Percentiles rank a stretch among this genome's conserved stretches.
Conservation (phyloP, 53 echinoderm and acorn worm genomes). For the Paracentrotus lividus region DNA sequence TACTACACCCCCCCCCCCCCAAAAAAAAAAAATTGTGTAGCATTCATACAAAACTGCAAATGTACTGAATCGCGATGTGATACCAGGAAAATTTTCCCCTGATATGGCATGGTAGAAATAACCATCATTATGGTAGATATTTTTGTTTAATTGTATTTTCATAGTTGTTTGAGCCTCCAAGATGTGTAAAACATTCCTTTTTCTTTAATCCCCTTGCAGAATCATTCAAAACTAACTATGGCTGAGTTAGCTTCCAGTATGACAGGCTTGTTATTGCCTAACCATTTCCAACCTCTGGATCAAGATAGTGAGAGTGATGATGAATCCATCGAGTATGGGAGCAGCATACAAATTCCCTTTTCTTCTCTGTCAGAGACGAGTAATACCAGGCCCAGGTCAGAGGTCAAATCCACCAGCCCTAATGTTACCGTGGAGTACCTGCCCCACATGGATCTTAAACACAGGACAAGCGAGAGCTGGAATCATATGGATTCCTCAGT, state of each 20-base stretch:
- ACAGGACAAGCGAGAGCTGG: slow-evolving; percentile 24
- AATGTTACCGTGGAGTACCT: slow-evolving; percentile 43
- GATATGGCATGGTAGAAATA: too few species aligned
- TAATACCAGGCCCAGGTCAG: background rate
- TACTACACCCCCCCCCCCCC: too few species aligned
- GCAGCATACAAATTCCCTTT: slow-evolving; percentile 14
- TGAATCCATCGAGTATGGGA: slow-evolving; percentile 18
- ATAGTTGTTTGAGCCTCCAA: too few species aligned
- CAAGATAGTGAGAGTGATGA: slow-evolving; percentile 51
- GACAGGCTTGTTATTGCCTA: slow-evolving; percentile 54
- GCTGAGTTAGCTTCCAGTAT: slow-evolving; percentile 64
- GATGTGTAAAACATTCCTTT: background rate
- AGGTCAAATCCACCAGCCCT: slow-evolving; percentile 16
- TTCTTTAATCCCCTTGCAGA: background rate
- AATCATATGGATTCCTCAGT: slow-evolving; percentile 2
- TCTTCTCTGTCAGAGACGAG: background rate
- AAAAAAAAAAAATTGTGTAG: too few species aligned
- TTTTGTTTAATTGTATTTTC: too few species aligned
- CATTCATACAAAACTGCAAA: too few species aligned
- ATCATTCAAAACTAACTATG: background rate
- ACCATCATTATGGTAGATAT: too few species aligned
- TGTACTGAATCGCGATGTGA: too few species aligned
- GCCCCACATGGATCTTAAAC: background rate
- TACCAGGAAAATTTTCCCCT: too few species aligned
- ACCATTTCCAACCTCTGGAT: slow-evolving; percentile 61